These are phyloP conservation scores for Caenorhabditis drosophilae DNA, from an alignment of 2,888 invertebrate genomes.

Conservation along the genomic window DNA sequence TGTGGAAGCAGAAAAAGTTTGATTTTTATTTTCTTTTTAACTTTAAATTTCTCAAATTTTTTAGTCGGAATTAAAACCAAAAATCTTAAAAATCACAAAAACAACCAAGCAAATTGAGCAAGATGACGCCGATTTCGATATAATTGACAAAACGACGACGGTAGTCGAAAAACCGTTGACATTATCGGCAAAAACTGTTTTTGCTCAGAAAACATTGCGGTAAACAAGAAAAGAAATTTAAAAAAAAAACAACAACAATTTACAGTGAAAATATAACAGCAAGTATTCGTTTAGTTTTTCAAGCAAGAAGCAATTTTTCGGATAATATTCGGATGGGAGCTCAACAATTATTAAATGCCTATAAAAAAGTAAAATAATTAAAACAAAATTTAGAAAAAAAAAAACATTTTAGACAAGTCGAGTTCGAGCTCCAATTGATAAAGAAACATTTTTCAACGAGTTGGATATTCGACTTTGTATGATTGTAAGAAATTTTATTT, in stretches of 20 bases:
- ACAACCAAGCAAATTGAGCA: neutral
- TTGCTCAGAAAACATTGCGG: too few relatives aligned
- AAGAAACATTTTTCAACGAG: constrained; percentile 4
- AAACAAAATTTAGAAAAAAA: neutral
- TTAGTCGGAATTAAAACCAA: neutral
- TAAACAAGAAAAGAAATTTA: neutral
- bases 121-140: neutral
- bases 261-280: neutral
- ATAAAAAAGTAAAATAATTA: neutral
- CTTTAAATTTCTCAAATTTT: neutral
- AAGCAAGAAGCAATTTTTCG: neutral
- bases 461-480: neutral
- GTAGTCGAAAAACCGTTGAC: too few relatives aligned
- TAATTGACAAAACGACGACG: neutral
- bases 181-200: too few relatives aligned
- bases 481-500: constrained; percentile 1
- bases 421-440: neutral
- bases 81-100: neutral
- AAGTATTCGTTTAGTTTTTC: constrained; percentile 1
- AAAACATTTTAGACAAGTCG: neutral
- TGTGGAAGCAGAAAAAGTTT: neutral
- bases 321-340: neutral
- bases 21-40: neutral
- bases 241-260: neutral
- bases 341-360: neutral